Conservation (phyloP, 2,888 invertebrate genomes). For the Pheosia gnoma region DNA sequence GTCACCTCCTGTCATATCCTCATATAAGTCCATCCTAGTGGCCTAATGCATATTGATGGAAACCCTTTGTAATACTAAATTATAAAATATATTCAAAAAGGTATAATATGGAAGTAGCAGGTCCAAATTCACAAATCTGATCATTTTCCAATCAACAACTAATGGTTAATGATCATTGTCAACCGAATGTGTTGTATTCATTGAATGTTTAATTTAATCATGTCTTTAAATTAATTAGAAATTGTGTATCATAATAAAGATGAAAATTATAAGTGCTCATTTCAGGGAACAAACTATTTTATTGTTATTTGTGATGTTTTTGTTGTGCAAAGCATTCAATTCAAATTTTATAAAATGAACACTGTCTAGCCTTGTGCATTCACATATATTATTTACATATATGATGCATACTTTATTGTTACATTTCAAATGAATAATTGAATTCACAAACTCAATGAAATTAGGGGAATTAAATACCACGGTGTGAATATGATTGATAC, state of each 20-base stretch:
- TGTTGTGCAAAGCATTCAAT: constrained; percentile 29
- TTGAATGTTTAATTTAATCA: neutral
- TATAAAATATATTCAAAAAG: no score
- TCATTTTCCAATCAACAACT: no score
- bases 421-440: constrained; percentile 32
- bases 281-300: constrained; percentile 62
- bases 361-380: constrained; percentile 32
- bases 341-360: constrained; percentile 43
- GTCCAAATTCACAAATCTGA: no score
- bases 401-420: constrained; percentile 39
- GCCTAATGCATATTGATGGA: no score
- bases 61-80: neutral
- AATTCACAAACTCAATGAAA: constrained; percentile 33
- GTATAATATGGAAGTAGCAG: no score
- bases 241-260: constrained; percentile 45
- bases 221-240: constrained; percentile 34
- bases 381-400: constrained; percentile 33
- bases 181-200: no score
- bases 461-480: constrained; percentile 33
- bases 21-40: no score
- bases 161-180: no score
- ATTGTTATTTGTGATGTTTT: constrained; percentile 35
- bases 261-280: constrained; percentile 58
- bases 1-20: no score
- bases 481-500: constrained; percentile 50